Evolutionary conservation across 2,888 invertebrate species (phyloP).

Genomic region (Cantharis nigra): DNA sequence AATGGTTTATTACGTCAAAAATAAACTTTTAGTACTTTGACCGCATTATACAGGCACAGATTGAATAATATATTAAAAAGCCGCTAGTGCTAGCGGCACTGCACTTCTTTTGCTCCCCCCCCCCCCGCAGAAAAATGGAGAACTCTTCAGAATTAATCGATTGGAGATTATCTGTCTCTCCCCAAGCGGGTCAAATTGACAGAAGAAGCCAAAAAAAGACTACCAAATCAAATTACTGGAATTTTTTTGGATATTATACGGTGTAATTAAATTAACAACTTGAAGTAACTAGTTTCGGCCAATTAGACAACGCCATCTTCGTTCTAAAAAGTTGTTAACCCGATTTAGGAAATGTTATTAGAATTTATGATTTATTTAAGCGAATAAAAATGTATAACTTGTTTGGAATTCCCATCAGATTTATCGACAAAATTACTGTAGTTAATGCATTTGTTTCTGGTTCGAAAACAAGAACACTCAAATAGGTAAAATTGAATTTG

Average conservation of each 20-base stretch:
- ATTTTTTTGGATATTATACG: too few relatives aligned
- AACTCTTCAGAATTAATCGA: too few relatives aligned
- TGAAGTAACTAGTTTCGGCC: too few relatives aligned
- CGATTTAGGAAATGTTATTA: not conserved
- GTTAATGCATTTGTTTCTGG: slow-evolving; percentile 1
- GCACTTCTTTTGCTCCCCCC: not conserved
- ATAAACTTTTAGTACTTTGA: not conserved
- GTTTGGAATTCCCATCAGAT: not conserved
- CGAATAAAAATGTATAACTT: not conserved
- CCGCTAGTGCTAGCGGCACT: not conserved
- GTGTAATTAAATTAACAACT: too few relatives aligned
- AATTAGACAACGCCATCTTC: too few relatives aligned
- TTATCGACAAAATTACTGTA: slow-evolving; percentile 2
- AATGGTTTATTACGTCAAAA: not conserved
- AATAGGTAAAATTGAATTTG: slow-evolving; percentile 14
- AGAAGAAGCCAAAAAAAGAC: too few relatives aligned
- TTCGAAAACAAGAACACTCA: slow-evolving; percentile 2
- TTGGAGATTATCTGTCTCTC: too few relatives aligned
- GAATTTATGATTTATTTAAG: not conserved
- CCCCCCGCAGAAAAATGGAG: too few relatives aligned
- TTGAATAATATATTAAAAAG: not conserved
- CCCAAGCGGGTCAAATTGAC: too few relatives aligned
- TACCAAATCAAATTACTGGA: too few relatives aligned
- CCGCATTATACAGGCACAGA: not conserved
- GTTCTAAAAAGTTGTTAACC: not conserved